phyloP scores from a whole-genome alignment of 2,797 vertebrate species.

The Neoniphon sammara region DNA sequence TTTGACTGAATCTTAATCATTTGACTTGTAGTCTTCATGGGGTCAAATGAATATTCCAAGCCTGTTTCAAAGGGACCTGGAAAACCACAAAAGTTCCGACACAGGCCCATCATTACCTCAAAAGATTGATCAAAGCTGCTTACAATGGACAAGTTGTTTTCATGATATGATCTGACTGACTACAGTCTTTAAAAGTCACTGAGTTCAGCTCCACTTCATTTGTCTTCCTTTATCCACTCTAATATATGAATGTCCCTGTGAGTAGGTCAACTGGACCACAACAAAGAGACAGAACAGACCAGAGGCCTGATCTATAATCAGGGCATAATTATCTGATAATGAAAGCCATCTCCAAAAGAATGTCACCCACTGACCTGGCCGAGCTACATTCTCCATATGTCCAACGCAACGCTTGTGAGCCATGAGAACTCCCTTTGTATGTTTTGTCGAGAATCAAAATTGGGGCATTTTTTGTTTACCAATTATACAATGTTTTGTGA shows the following conservation, averaged over 20 bases:
- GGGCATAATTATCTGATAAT: conserved; percentile 43
- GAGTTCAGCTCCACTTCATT: background rate
- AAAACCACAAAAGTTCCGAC: too few relatives aligned
- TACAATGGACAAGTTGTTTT: background rate
- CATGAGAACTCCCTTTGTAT: conserved; percentile 23
- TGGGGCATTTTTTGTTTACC: conserved; percentile 6
- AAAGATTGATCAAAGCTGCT: too few relatives aligned
- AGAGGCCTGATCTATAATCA: conserved; percentile 45
- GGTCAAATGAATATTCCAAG: background rate
- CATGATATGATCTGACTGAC: background rate
- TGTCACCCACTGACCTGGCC: conserved; percentile 39
- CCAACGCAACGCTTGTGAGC: conserved; percentile 6
- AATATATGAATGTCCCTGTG: conserved; percentile 17
- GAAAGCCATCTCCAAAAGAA: conserved; percentile 42
- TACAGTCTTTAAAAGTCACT: background rate
- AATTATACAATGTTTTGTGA: conserved; percentile 19
- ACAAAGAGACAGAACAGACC: conserved; percentile 15
- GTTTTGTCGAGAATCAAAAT: conserved; percentile 8
- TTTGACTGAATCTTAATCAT: background rate
- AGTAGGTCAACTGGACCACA: conserved; percentile 39
- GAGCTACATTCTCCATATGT: conserved; percentile 24
- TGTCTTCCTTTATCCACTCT: background rate
- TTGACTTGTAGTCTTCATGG: background rate
- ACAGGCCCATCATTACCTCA: too few relatives aligned
- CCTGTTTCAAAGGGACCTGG: too few relatives aligned